These are phyloP conservation scores for Myotis pilosus DNA, from an alignment of 2,797 vertebrate genomes.

Conservation along the genomic window DNA sequence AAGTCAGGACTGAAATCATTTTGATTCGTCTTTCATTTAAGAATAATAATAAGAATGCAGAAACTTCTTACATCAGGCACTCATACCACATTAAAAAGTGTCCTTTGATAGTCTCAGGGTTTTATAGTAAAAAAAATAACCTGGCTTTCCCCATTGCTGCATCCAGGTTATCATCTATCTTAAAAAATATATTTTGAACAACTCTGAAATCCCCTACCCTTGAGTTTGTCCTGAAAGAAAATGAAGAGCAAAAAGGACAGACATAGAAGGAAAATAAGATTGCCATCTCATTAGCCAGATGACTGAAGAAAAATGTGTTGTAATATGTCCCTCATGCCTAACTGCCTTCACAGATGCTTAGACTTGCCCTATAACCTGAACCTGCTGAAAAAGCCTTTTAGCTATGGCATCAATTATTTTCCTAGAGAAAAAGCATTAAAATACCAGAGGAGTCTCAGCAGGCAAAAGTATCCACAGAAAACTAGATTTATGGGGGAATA, in stretches of 20 bases:
- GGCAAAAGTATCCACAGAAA: slow-evolving; percentile 3
- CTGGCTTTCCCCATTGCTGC: neutral
- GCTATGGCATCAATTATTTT: slow-evolving; percentile 19
- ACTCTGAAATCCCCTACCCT: neutral
- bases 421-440: slow-evolving; percentile 19
- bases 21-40: neutral
- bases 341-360: neutral
- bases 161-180: neutral
- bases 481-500: slow-evolving; percentile 38
- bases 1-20: neutral
- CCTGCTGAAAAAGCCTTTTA: slow-evolving; percentile 31
- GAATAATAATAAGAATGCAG: neutral
- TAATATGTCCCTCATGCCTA: neutral
- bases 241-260: neutral
- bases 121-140: neutral
- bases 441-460: neutral
- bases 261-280: neutral
- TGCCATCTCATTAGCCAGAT: neutral
- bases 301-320: neutral
- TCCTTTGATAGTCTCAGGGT: neutral
- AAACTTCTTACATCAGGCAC: neutral
- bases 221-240: neutral
- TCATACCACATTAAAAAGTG: neutral
- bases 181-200: neutral
- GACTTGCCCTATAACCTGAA: neutral